Percentiles rank a stretch among this genome's conserved stretches.
These are phyloP conservation scores for Austrofundulus limnaeus DNA, from an alignment of 2,113 vertebrate species.

Conservation along the genomic window DNA sequence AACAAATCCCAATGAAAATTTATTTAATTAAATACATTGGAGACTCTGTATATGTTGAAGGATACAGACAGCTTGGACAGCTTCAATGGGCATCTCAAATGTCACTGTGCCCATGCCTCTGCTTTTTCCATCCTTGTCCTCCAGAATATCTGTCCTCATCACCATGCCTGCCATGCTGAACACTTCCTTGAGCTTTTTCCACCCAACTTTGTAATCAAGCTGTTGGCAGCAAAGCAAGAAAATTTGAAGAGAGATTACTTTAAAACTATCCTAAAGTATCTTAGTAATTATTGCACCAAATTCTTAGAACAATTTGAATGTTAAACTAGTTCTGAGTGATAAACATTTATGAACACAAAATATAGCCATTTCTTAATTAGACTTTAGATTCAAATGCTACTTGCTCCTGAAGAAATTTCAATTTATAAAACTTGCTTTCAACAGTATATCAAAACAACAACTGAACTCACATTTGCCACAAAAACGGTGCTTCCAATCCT, in stretches of 20 bases:
- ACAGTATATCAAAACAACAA: background rate
- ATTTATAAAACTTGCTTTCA: background rate
- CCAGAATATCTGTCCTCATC: slow-evolving; percentile 90
- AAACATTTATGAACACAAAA: too few relatives aligned
- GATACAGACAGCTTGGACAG: slow-evolving; percentile 99
- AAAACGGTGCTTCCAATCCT: slow-evolving; percentile 94
- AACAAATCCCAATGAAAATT: background rate
- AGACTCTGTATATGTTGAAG: slow-evolving; percentile 61
- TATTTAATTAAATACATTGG: too few relatives aligned
- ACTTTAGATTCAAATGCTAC: too few relatives aligned
- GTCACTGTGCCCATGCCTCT: slow-evolving; percentile 95
- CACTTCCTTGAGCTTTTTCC: slow-evolving; percentile 99
- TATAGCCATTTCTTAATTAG: too few relatives aligned
- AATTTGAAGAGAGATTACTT: background rate
- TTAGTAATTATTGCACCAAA: background rate
- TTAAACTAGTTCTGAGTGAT: background rate
- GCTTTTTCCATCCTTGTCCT: slow-evolving; percentile 97
- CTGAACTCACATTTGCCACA: slow-evolving; percentile 90
- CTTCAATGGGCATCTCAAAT: slow-evolving; percentile 95
- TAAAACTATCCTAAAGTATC: background rate
- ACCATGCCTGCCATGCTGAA: slow-evolving; percentile 95
- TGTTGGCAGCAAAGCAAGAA: slow-evolving; percentile 48
- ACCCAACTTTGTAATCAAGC: slow-evolving; percentile 98
- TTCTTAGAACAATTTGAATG: background rate
- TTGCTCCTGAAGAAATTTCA: too few relatives aligned